phyloP scores from a whole-genome alignment of 1,140 invertebrate genomes.

The Tetramorium parvispinum region DNA sequence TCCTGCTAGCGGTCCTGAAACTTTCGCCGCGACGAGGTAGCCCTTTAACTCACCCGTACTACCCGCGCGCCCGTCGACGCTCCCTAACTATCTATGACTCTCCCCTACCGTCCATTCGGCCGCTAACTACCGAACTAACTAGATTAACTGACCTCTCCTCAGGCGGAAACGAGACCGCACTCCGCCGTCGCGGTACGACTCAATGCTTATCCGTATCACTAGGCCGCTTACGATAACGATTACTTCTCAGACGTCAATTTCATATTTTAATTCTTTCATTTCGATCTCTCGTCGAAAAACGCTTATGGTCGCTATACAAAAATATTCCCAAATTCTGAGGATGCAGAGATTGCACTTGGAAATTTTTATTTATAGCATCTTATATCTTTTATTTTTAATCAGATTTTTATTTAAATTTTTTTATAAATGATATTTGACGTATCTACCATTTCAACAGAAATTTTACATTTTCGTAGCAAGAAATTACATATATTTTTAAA shows the following conservation, averaged over 20 bases:
- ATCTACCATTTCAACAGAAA: neutral
- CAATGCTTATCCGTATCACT: slow-evolving; percentile 61
- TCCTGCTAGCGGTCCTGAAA: slow-evolving; percentile 56
- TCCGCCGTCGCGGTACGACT: slow-evolving; percentile 49
- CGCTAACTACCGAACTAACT: slow-evolving; percentile 76
- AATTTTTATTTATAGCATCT: neutral
- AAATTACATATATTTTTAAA: slow-evolving; percentile 7
- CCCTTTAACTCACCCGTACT: slow-evolving; percentile 56
- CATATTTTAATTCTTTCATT: neutral
- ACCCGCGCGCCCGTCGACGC: slow-evolving; percentile 26
- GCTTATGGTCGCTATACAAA: neutral
- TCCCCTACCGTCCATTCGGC: slow-evolving; percentile 64
- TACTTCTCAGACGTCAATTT: neutral
- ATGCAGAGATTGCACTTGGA: neutral
- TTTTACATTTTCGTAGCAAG: slow-evolving; percentile 5
- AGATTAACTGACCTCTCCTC: slow-evolving; percentile 67
- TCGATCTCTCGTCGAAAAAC: neutral
- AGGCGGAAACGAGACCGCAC: slow-evolving; percentile 58
- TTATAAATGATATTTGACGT: neutral
- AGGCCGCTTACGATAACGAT: slow-evolving; percentile 61
- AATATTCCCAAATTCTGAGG: neutral
- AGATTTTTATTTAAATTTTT: slow-evolving; percentile 17
- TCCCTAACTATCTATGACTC: slow-evolving; percentile 59
- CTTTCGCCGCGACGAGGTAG: slow-evolving; percentile 35
- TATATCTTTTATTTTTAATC: neutral